Evolutionary conservation across 1,140 invertebrate genomes (phyloP).

Genomic region (Anastrepha obliqua): DNA sequence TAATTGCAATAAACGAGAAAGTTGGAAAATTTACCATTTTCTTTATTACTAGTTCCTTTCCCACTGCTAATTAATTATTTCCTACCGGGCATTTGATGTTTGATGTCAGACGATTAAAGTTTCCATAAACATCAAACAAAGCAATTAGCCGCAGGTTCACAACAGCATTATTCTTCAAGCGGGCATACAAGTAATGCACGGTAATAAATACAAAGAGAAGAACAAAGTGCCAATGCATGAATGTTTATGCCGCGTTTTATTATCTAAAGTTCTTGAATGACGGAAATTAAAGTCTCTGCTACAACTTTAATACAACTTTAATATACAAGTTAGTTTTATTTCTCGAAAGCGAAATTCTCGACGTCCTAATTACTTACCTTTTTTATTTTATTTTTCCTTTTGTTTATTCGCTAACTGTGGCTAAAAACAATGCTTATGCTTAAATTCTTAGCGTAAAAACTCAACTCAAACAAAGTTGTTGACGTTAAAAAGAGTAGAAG

Average conservation of each 20-base stretch:
- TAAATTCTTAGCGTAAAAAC: neutral
- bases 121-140: conserved; percentile 29
- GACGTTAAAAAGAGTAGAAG: no score
- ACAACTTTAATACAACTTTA: neutral
- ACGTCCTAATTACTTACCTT: no score
- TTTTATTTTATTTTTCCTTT: neutral
- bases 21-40: no score
- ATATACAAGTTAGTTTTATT: neutral
- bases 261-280: neutral
- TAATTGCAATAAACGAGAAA: no score
- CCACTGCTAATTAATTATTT: neutral
- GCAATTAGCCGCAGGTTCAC: neutral
- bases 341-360: neutral
- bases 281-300: conserved; percentile 4
- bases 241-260: conserved; percentile 20
- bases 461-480: neutral
- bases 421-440: neutral
- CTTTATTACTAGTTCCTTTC: no score
- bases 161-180: neutral
- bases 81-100: neutral
- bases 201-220: neutral
- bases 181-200: neutral
- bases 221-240: neutral
- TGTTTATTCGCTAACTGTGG: neutral
- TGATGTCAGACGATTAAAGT: neutral